These are phyloP conservation scores for Brachionichthys hirsutus DNA, from an alignment of 2,113 vertebrate genomes.

Conservation along the genomic window DNA sequence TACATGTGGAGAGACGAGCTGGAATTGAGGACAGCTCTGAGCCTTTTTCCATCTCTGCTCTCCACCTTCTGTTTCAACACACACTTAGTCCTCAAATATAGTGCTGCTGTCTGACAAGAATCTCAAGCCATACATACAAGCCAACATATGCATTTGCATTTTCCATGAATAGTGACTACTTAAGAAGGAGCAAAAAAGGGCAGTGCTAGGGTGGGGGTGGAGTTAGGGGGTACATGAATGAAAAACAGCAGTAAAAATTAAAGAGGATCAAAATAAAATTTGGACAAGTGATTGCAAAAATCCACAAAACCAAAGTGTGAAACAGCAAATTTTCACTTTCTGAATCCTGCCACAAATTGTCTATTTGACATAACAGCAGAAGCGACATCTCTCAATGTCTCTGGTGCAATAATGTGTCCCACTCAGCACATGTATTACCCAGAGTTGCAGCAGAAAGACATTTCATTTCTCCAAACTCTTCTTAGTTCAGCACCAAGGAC, in stretches of 20 bases:
- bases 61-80: conserved; percentile 47
- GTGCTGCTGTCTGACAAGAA: conserved; percentile 42
- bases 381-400: conserved; percentile 23
- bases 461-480: conserved; percentile 28
- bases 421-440: conserved; percentile 28
- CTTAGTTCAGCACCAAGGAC: conserved; percentile 59
- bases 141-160: no score
- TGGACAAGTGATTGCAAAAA: conserved; percentile 1
- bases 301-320: conserved; percentile 1
- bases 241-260: background rate
- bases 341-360: conserved; percentile 35
- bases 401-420: conserved; percentile 29
- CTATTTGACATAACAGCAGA: conserved; percentile 30
- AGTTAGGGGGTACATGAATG: background rate
- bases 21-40: conserved; percentile 35
- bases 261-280: conserved; percentile 6
- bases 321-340: conserved; percentile 25
- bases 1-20: conserved; percentile 27
- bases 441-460: conserved; percentile 27
- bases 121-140: no score
- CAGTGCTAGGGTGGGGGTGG: background rate
- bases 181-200: background rate
- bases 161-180: background rate
- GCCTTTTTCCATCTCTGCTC: conserved; percentile 41
- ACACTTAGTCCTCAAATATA: conserved; percentile 17